These are phyloP conservation scores for Nothoprocta perdicaria DNA, from an alignment of 2,113 vertebrate genomes.

Conservation along the genomic window DNA sequence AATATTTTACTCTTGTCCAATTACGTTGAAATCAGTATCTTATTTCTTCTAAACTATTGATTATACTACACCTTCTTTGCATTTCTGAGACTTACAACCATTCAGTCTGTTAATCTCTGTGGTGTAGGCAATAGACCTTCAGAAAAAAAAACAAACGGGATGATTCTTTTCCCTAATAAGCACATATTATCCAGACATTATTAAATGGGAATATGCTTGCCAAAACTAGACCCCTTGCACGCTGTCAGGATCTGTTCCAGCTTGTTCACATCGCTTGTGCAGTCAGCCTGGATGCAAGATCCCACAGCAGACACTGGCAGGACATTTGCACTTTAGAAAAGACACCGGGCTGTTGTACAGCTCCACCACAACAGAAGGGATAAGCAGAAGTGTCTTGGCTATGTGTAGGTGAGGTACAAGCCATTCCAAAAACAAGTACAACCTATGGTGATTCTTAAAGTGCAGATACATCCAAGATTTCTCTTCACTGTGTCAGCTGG, in stretches of 20 bases:
- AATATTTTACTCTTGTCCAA: background rate
- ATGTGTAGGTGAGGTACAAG: background rate
- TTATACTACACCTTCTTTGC: background rate
- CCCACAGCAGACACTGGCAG: background rate
- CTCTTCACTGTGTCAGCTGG: constrained; percentile 26
- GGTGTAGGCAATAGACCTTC: fast-evolving
- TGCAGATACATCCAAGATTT: constrained; percentile 50
- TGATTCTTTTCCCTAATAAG: background rate
- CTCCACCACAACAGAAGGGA: background rate
- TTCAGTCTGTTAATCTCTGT: background rate
- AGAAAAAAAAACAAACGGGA: background rate
- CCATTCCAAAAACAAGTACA: constrained; percentile 28
- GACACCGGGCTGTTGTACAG: background rate
- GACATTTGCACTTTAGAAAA: background rate
- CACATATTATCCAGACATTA: background rate
- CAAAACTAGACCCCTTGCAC: background rate
- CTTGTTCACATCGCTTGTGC: background rate
- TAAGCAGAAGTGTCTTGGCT: background rate
- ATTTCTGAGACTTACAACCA: background rate
- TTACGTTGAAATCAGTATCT: background rate
- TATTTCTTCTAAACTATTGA: background rate
- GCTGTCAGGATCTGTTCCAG: background rate
- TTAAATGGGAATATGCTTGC: background rate
- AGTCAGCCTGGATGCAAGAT: background rate
- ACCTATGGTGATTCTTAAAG: constrained; percentile 37